Conservation (phyloP, 2,113 vertebrate genomes). For the Kryptolebias marmoratus region DNA sequence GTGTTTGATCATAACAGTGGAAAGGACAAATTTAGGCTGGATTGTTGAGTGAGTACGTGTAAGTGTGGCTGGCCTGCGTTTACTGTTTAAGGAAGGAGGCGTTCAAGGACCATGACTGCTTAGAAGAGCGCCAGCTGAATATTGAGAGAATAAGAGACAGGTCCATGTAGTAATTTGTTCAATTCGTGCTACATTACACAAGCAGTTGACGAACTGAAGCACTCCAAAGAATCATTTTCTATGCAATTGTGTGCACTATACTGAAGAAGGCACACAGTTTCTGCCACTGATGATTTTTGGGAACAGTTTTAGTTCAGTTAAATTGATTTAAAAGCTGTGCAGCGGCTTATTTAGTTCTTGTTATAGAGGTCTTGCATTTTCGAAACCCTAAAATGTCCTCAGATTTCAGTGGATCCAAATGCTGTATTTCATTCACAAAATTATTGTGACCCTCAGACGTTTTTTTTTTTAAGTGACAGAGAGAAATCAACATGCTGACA, state of each 20-base stretch:
- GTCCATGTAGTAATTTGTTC: constrained; percentile 61
- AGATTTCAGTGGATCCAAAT: constrained; percentile 24
- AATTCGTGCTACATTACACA: constrained; percentile 73
- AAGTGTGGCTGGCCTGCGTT: constrained; percentile 28
- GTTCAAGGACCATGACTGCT: constrained; percentile 50
- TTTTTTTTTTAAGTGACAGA: constrained; percentile 39
- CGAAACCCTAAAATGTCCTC: constrained; percentile 14
- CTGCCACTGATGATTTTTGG: constrained; percentile 20
- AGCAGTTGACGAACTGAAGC: constrained; percentile 53
- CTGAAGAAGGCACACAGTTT: constrained; percentile 20
- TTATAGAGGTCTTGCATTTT: constrained; percentile 13
- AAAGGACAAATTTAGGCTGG: constrained; percentile 17
- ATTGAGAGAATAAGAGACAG: constrained; percentile 57
- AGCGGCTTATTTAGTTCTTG: constrained; percentile 1
- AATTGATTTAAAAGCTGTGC: constrained; percentile 5
- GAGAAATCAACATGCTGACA: constrained; percentile 47
- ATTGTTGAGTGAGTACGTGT: constrained; percentile 32
- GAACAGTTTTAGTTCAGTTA: constrained; percentile 14
- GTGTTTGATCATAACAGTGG: background rate
- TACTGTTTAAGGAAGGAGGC: constrained; percentile 30
- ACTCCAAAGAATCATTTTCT: constrained; percentile 44
- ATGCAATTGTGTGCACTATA: constrained; percentile 44
- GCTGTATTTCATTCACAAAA: constrained; percentile 19
- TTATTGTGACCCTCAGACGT: constrained; percentile 24
- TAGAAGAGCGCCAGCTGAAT: constrained; percentile 31